Base-by-base conservation (phyloP, 2,797 vertebrate genomes). In the Arrhamphus sclerolepis region DNA sequence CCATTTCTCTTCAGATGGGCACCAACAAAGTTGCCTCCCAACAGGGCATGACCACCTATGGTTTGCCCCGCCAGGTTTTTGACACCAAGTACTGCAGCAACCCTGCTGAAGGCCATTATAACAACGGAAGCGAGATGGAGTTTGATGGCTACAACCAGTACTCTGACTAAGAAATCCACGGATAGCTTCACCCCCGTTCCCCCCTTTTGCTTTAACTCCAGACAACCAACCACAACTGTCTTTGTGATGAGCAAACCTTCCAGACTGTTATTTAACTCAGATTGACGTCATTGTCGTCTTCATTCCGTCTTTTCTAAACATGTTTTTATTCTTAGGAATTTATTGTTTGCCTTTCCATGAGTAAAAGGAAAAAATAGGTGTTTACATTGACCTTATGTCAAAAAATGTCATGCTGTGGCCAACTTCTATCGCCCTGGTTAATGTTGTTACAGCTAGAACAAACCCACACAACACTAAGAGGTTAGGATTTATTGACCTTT, bases 1-100 rank as follows among this genome's bases (percentile, higher is more conserved):
- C 91, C 26, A 94, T 98, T 72, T 95, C 96, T 1, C 93, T 98
- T 86, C 97, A 98, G 90, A 98, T 98, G 96, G 97, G 97, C 68
- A 95, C 94, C 83, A 98, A 97, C 88, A 97, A 96, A 84, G 93
- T 95, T 56, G 96, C 97, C 0, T 98, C 96, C 0, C 96, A 97
- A 89, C 89, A 91, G 62, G 96, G 96, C 78, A 97, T 98, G 95
- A 97, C 96, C 0, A 93, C 94, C 39, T 98, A 98, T 4, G 97
- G 96, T 60, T 94, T 95, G 18, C 94, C 94, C 0, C 95, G 97
- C 42, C 96, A 97, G 88, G 96, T 98, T 55, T 98, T 91, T 0
- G 96, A 98, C 89, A 94, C 92, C 89, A 98, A 98, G 64, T 98
- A 98, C 92, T 98, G 96, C 90, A 19, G 82, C 88, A 90, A 85